Evolutionary conservation across 2,113 vertebrate species (phyloP).

Genomic region (Coptodon rendalli): DNA sequence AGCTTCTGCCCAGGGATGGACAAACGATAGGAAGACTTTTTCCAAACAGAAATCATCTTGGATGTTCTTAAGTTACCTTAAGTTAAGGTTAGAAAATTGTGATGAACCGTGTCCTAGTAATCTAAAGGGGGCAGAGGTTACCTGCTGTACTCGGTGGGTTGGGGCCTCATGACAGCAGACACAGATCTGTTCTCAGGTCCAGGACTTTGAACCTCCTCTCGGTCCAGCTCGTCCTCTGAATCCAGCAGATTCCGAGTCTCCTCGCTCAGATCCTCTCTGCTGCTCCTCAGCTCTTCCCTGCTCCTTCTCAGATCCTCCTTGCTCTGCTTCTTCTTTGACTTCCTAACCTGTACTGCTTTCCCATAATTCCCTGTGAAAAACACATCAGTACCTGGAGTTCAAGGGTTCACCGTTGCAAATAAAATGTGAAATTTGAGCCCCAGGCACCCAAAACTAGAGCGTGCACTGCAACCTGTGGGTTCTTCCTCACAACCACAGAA

Average conservation of each 20-base stretch:
- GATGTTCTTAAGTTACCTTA: background rate
- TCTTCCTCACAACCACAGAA: background rate
- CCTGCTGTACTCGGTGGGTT: slow-evolving; percentile 81
- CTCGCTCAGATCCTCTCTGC: slow-evolving; percentile 48
- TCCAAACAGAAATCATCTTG: background rate
- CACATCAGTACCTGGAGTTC: background rate
- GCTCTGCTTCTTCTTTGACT: slow-evolving; percentile 59
- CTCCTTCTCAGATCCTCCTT: slow-evolving; percentile 52
- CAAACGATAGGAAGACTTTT: background rate
- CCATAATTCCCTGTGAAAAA: slow-evolving; percentile 78
- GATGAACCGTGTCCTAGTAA: background rate
- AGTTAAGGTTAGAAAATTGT: background rate
- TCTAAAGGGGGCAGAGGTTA: slow-evolving; percentile 19
- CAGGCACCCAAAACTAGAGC: background rate
- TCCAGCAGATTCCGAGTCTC: slow-evolving; percentile 58
- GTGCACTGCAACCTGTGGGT: background rate
- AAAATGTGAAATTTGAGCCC: background rate
- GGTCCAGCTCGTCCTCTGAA: slow-evolving; percentile 62
- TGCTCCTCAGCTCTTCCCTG: slow-evolving; percentile 50
- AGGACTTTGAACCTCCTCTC: slow-evolving; percentile 55
- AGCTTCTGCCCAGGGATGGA: background rate
- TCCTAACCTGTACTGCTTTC: slow-evolving; percentile 72
- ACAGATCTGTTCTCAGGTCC: slow-evolving; percentile 69
- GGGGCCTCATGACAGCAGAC: slow-evolving; percentile 68
- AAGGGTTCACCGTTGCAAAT: background rate